Evolutionary conservation across 1,140 invertebrate genomes (phyloP).

Genomic region (Sweltsa coloradensis): DNA sequence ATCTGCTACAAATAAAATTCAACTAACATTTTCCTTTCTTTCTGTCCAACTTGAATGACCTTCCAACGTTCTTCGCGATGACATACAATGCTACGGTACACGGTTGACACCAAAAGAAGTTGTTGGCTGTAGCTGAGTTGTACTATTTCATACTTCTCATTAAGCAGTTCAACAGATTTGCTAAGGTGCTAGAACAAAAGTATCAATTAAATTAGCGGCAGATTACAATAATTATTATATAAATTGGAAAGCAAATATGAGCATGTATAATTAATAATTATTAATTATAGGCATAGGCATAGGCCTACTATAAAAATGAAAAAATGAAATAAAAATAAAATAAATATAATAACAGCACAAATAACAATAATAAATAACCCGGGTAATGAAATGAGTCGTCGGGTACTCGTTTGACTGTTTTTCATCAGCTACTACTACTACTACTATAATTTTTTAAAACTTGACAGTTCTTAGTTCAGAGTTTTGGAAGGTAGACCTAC

Average conservation of each 20-base stretch:
- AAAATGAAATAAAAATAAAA: slow-evolving; percentile 11
- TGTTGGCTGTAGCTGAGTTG: slow-evolving; percentile 72
- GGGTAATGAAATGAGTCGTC: too few species aligned
- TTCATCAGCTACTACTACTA: too few species aligned
- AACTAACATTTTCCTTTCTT: slow-evolving; percentile 63
- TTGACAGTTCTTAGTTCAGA: too few species aligned
- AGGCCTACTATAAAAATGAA: slow-evolving; percentile 6
- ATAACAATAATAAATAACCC: too few species aligned
- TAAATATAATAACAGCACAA: too few species aligned
- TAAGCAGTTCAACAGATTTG: slow-evolving; percentile 67
- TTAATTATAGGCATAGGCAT: slow-evolving; percentile 11
- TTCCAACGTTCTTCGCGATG: slow-evolving; percentile 45
- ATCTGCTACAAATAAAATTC: background rate
- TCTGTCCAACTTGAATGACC: slow-evolving; percentile 68
- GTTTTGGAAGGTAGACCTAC: too few species aligned
- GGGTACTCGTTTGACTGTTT: too few species aligned
- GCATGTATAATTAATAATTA: too few species aligned
- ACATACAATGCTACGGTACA: slow-evolving; percentile 65
- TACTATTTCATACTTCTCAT: slow-evolving; percentile 72
- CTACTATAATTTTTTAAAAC: too few species aligned
- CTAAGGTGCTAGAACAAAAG: slow-evolving; percentile 56
- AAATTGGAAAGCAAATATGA: slow-evolving; percentile 15
- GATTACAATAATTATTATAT: background rate
- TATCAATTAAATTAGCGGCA: too few species aligned
- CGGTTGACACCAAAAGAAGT: slow-evolving; percentile 63